Base-by-base conservation (phyloP, 2,888 invertebrate species). In the Phyllotreta cruciferae region DNA sequence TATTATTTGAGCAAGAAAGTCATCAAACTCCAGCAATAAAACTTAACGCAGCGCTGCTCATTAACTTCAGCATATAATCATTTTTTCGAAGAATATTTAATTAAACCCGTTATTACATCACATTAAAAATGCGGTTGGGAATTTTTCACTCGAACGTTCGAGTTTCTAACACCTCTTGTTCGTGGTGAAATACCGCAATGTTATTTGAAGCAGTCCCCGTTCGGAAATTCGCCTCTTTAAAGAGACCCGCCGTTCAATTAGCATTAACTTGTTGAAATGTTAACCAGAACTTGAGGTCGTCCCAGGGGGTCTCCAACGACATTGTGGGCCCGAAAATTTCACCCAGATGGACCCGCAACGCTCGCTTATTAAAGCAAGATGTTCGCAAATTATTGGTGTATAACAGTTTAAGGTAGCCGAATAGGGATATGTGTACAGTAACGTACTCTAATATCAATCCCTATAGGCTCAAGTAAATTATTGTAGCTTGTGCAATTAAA, bases 341-440 rank as follows among this genome's bases (percentile, higher is more conserved):
- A 50, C 50, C 36, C 36, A 50, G 47, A 47, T 47, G 47, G 47
- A 14, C 47, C 47, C 47, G 14, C 36, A 50, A 9, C 36, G n/a
- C 10, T 9, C 36, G 10, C 36, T 50, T 50, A 50, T 50, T 50
- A 50, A 35, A 10, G 50, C 35, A 50, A 50, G 50, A 36, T 50
- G 50, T 50, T 50, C n/a, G 36, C 35, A 35, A 35, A 36, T 50
- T 34, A 50, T 50, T 3, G 50, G 50, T 36, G 3, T 36, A 24
- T 24, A 24, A 24, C 24, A 24, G 24, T 24, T 24, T 24, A 24
- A 24, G 24, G 24, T 24, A 24, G 1, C 1, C 4, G 1, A 24
- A 24, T 24, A n/a, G n/a, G n/a, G n/a, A n/a, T n/a, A n/a, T n/a
- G n/a, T n/a, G n/a, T n/a, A n/a, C n/a, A n/a, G n/a, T n/a, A n/a